These are phyloP conservation scores for Margarornis squamiger DNA, from an alignment of 2,797 vertebrate genomes.

Conservation along the genomic window DNA sequence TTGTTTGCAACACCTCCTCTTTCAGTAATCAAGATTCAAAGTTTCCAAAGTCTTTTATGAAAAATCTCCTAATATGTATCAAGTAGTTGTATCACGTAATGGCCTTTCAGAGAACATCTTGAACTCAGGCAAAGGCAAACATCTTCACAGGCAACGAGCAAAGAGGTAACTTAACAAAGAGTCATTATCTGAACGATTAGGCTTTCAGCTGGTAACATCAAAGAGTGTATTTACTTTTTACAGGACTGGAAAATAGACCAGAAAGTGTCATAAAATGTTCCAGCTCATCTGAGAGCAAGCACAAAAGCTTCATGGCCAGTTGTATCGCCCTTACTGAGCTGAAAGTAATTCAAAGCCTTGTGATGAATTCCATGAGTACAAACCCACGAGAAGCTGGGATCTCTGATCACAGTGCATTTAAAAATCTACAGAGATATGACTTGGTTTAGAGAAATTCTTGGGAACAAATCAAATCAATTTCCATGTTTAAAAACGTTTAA, in stretches of 20 bases:
- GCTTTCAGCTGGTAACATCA: constrained; percentile 21
- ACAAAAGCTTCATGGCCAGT: neutral
- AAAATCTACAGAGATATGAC: neutral
- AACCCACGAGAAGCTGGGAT: neutral
- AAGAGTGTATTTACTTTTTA: constrained; percentile 15
- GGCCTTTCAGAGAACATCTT: neutral
- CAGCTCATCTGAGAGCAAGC: neutral
- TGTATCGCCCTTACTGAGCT: neutral
- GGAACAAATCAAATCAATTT: neutral
- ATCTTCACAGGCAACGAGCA: neutral
- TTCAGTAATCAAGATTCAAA: neutral
- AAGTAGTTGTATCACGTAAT: neutral
- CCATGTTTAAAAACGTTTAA: neutral
- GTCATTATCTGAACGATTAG: neutral
- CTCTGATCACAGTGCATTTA: neutral
- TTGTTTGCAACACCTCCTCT: neutral
- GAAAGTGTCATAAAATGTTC: neutral
- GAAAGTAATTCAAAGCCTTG: neutral
- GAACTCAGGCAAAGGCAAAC: neutral
- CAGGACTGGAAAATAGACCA: constrained; percentile 9
- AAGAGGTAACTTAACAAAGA: neutral
- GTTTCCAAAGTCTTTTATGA: neutral
- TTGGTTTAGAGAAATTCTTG: neutral
- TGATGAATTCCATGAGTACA: neutral
- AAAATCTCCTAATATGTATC: neutral